Base-by-base conservation (phyloP, 2,888 invertebrate species). In the Itoplectis maculator region DNA sequence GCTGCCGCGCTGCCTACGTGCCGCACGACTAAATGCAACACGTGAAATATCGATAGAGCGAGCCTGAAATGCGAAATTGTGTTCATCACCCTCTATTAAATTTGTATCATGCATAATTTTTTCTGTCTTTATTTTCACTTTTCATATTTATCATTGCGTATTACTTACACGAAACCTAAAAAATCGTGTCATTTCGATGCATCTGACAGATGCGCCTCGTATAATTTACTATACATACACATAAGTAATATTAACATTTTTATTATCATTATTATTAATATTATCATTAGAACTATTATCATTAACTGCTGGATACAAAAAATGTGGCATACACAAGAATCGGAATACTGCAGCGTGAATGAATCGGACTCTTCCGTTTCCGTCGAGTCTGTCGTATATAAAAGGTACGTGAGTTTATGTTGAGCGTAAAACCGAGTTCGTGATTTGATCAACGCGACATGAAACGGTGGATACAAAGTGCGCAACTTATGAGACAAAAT, bases 41-140 rank as follows among this genome's bases (percentile, higher is more conserved):
- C 40, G 49, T 51, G 74, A 63, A 23, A 59, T 59, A 51, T 69
- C 69, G 69, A 69, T 69, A 51, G 29, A 42, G 51, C 68, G n/a
- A 37, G 47, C 59, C 68, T 45, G 15, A 47, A 65, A 63, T 72
- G 9, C 13, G 45, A 37, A 59, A 72, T 72, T 72, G 59, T 72
- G 59, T 72, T 56, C 29, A 70, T 70, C 56, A 45, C 8, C 13
- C 8, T 29, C 56, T 29, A 3, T 29, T 29, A 5, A 29, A 29
- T 29, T 29, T 29, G 2, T 29, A 29, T 29, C 42, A n/a, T n/a
- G n/a, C n/a, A n/a, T n/a, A n/a, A n/a, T n/a, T n/a, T n/a, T n/a
- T 23, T 18, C 9, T 9, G 23, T 2, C 0, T 23, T n/a, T 0
- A 56, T 59, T 59, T 35, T 37, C 35, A 59, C n/a, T 9, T 0